Conservation (phyloP, 1,140 invertebrate species). For the Meloidogyne floridensis region DNA sequence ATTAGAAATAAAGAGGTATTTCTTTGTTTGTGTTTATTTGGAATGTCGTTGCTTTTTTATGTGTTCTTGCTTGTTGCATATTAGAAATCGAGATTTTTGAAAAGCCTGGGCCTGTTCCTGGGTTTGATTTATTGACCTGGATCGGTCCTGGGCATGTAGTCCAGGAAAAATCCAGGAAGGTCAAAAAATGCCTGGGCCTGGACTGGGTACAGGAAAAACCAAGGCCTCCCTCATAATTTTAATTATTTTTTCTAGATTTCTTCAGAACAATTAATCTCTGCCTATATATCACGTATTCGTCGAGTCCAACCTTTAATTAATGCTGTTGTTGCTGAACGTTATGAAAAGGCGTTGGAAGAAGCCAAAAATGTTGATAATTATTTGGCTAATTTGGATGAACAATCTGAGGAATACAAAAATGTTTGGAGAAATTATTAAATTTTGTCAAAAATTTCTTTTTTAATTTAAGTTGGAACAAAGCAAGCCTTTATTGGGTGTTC, state of each 20-base stretch:
- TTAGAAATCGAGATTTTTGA: too few relatives aligned
- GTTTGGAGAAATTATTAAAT: constrained; percentile 10
- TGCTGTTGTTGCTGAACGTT: constrained; percentile 78
- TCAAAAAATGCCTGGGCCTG: too few relatives aligned
- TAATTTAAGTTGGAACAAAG: constrained; percentile 20
- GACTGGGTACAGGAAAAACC: too few relatives aligned
- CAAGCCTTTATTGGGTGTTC: constrained; percentile 45
- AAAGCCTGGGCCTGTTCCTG: too few relatives aligned
- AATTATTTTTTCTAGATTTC: constrained; percentile 70
- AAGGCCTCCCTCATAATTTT: neutral
- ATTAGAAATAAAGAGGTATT: constrained; percentile 34
- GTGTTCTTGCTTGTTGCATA: neutral
- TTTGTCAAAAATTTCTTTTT: neutral
- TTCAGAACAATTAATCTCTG: constrained; percentile 76
- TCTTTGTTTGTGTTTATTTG: too few relatives aligned
- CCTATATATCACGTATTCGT: constrained; percentile 79
- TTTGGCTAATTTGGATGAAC: constrained; percentile 30
- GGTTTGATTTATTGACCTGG: too few relatives aligned
- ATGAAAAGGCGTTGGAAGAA: constrained; percentile 76
- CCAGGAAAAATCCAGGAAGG: too few relatives aligned
- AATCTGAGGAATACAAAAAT: constrained; percentile 37
- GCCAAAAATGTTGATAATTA: constrained; percentile 74
- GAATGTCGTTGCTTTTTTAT: neutral
- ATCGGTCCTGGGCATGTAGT: too few relatives aligned
- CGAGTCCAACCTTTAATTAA: constrained; percentile 82